Conservation (phyloP, 2,113 vertebrate genomes). For the Vulpes lagopus region DNA sequence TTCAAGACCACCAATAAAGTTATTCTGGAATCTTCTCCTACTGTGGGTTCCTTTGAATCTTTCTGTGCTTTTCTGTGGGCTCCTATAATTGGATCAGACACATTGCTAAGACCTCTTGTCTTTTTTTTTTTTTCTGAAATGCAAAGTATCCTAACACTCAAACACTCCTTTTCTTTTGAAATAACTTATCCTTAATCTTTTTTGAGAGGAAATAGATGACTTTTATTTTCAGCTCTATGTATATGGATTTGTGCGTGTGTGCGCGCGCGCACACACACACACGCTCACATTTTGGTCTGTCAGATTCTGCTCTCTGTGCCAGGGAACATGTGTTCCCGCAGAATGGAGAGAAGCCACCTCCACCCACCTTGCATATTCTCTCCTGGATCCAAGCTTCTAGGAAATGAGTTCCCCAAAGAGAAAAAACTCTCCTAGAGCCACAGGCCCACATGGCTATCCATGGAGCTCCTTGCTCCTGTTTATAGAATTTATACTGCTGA, state of each 20-base stretch:
- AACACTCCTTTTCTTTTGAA: slow-evolving; percentile 62
- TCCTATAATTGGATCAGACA: slow-evolving; percentile 68
- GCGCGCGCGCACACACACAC: neutral
- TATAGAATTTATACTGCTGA: slow-evolving; percentile 51
- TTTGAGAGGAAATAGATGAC: slow-evolving; percentile 75
- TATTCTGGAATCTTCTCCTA: slow-evolving; percentile 55
- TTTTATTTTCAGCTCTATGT: slow-evolving; percentile 82
- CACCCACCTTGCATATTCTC: slow-evolving; percentile 85
- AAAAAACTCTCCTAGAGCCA: slow-evolving; percentile 69
- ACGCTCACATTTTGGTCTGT: slow-evolving; percentile 81
- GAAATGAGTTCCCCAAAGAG: slow-evolving; percentile 83
- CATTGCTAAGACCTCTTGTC: slow-evolving; percentile 36
- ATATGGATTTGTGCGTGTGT: slow-evolving; percentile 68
- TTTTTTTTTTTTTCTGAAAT: slow-evolving; percentile 24
- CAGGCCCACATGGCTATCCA: slow-evolving; percentile 68
- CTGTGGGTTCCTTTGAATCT: slow-evolving; percentile 12
- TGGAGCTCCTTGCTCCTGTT: slow-evolving; percentile 55
- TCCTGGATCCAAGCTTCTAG: slow-evolving; percentile 84
- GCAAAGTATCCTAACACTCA: slow-evolving; percentile 25
- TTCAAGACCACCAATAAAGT: slow-evolving; percentile 65
- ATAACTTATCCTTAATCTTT: slow-evolving; percentile 68
- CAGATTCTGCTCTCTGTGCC: slow-evolving; percentile 78
- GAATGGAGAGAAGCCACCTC: slow-evolving; percentile 84
- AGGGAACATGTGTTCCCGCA: slow-evolving; percentile 84
- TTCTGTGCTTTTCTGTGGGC: slow-evolving; percentile 50